Conservation (phyloP, 2,888 invertebrate species). For the Lacanobia oleracea region DNA sequence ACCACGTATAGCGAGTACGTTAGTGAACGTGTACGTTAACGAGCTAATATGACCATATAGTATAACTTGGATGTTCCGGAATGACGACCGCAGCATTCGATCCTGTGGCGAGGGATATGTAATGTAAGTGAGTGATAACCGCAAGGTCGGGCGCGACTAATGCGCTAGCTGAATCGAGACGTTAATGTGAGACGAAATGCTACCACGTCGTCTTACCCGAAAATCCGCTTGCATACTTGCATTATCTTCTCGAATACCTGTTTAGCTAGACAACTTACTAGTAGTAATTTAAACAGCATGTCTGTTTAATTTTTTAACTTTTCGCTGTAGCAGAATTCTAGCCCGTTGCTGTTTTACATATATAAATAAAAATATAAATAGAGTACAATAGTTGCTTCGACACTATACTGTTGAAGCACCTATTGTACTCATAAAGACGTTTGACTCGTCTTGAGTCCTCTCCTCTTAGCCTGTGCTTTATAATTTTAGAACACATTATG, state of each 20-base stretch:
- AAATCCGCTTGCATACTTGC: conserved; percentile 34
- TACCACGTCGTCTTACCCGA: background rate
- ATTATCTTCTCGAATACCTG: background rate
- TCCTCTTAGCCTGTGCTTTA: background rate
- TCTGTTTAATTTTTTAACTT: conserved; percentile 33
- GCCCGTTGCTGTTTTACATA: background rate
- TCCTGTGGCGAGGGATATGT: conserved; percentile 22
- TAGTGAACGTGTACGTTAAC: background rate
- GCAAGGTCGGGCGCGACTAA: conserved; percentile 66
- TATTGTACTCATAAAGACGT: background rate
- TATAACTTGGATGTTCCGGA: conserved; percentile 30
- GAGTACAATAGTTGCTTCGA: too few relatives aligned
- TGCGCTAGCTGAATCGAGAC: conserved; percentile 75
- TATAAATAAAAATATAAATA: too few relatives aligned
- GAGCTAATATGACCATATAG: conserved; percentile 21
- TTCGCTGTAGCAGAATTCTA: background rate
- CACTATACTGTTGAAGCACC: conserved; percentile 6
- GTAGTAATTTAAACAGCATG: conserved; percentile 14
- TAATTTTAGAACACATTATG: background rate
- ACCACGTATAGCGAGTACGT: too few relatives aligned
- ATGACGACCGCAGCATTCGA: conserved; percentile 45
- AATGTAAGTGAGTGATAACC: conserved; percentile 54
- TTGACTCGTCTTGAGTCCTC: background rate
- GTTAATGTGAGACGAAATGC: conserved; percentile 65
- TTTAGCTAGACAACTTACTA: background rate